phyloP scores from a whole-genome alignment of 2,113 vertebrate genomes.

The Amazona vittata region DNA sequence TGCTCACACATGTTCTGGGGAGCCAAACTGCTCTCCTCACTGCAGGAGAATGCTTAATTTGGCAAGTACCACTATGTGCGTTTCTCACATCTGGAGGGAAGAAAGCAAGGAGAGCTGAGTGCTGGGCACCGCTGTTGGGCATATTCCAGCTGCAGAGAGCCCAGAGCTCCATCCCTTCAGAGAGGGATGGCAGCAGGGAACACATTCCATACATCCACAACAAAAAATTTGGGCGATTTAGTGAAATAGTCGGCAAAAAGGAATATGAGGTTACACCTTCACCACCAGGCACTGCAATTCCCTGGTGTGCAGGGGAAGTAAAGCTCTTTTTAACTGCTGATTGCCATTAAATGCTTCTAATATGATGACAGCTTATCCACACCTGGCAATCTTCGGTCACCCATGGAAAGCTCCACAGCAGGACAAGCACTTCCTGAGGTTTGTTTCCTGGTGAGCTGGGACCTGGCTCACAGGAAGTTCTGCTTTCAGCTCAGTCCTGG shows the following conservation, averaged over 20 bases:
- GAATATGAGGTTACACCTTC: background rate
- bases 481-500: background rate
- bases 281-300: background rate
- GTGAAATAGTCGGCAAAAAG: background rate
- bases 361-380: background rate
- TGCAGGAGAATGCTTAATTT: background rate
- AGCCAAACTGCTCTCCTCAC: background rate
- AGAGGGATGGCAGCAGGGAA: background rate
- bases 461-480: background rate
- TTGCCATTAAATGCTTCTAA: background rate
- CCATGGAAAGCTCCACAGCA: background rate
- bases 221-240: background rate
- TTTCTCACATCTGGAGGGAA: background rate
- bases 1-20: background rate
- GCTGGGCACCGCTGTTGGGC: background rate
- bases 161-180: background rate
- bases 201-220: background rate
- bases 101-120: background rate
- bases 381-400: background rate
- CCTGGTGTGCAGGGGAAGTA: background rate
- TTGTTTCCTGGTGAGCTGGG: background rate
- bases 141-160: background rate
- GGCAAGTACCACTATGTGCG: background rate
- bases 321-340: background rate
- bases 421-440: background rate